Evolutionary conservation across 2,888 invertebrate genomes (phyloP).

Genomic region (Orchesellides sinensis): DNA sequence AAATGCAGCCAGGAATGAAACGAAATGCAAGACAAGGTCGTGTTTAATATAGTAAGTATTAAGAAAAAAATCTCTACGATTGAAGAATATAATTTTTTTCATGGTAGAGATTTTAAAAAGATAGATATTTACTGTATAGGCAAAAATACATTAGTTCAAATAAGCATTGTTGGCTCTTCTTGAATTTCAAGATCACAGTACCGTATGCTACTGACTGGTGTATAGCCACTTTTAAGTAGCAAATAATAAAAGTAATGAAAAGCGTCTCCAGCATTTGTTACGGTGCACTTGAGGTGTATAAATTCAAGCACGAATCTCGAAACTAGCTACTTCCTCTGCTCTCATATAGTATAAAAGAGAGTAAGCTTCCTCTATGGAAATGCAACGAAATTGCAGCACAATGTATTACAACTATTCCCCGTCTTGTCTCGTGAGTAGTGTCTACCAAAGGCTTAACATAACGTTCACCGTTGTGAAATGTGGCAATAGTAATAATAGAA

Average conservation of each 20-base stretch:
- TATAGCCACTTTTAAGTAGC: not conserved
- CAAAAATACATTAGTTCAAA: slow-evolving; percentile 35
- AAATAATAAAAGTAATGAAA: slow-evolving; percentile 56
- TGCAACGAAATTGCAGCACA: not conserved
- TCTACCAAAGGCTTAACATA: slow-evolving; percentile 15
- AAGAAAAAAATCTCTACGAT: too few species aligned
- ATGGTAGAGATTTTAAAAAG: too few species aligned
- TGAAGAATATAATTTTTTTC: too few species aligned
- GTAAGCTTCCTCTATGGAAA: not conserved
- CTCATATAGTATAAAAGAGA: not conserved
- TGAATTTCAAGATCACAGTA: not conserved
- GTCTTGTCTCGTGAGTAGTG: not conserved
- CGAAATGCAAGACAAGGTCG: too few species aligned
- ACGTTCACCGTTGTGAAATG: slow-evolving; percentile 35
- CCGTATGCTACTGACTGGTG: not conserved
- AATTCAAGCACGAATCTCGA: not conserved
- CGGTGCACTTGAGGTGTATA: slow-evolving; percentile 48
- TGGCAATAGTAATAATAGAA: slow-evolving; percentile 9
- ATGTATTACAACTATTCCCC: not conserved
- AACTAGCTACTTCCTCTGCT: not conserved
- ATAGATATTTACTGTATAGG: not conserved
- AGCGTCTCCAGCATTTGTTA: slow-evolving; percentile 53
- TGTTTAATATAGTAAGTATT: too few species aligned
- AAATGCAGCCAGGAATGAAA: too few species aligned
- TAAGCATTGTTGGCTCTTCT: slow-evolving; percentile 22